These are phyloP conservation scores for Papilio glaucus DNA, from an alignment of 1,140 invertebrate genomes.

Conservation along the genomic window DNA sequence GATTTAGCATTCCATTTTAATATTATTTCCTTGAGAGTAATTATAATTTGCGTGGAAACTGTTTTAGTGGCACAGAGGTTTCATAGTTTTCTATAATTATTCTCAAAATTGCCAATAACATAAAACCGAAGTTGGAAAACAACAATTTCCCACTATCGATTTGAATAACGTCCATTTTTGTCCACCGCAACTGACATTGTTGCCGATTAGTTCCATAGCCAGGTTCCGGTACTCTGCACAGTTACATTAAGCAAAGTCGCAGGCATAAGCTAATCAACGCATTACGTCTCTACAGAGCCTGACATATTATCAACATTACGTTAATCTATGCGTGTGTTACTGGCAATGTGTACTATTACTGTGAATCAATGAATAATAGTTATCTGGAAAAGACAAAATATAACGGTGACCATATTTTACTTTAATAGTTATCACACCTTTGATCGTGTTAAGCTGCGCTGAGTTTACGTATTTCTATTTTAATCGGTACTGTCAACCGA, in stretches of 20 bases:
- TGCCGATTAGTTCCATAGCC: no score
- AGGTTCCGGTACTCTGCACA: background rate
- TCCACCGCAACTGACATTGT: no score
- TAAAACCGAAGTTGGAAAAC: background rate
- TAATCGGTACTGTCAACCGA: no score
- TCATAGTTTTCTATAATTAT: background rate
- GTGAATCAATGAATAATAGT: background rate
- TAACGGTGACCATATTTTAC: no score
- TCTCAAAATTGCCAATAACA: background rate
- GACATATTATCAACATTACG: conserved; percentile 7
- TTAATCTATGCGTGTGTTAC: conserved; percentile 1
- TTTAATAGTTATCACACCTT: no score
- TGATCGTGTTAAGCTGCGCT: no score
- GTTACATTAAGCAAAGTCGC: background rate
- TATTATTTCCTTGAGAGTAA: no score
- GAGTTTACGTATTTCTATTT: no score
- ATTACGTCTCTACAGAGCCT: background rate
- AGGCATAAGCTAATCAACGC: background rate
- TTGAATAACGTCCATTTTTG: no score
- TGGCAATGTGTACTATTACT: background rate
- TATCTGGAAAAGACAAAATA: background rate
- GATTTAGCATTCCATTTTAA: background rate
- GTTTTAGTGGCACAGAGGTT: no score
- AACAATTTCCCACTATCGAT: background rate
- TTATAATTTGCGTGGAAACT: no score